phyloP scores from a whole-genome alignment of 2,797 vertebrate species.

The Erithacus rubecula region DNA sequence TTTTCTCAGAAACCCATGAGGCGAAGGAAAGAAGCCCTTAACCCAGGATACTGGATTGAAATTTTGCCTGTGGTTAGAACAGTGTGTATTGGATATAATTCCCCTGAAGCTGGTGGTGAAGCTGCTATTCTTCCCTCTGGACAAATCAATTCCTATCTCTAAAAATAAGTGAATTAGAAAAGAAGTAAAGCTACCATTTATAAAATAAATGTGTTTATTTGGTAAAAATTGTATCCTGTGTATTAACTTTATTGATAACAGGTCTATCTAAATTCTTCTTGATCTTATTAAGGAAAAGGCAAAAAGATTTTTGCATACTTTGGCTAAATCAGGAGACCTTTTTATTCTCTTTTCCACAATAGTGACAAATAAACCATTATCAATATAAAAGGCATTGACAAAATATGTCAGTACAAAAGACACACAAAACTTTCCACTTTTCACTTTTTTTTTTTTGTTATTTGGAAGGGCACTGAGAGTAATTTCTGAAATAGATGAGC shows the following conservation, averaged over 20 bases:
- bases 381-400: neutral
- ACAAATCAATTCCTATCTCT: slow-evolving; percentile 33
- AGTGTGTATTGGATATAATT: neutral
- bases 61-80: neutral
- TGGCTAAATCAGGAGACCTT: neutral
- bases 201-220: slow-evolving; percentile 32
- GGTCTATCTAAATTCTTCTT: neutral
- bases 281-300: neutral
- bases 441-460: neutral
- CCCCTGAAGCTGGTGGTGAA: neutral
- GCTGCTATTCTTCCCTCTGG: slow-evolving; percentile 19
- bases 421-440: neutral
- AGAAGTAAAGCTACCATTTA: slow-evolving; percentile 4
- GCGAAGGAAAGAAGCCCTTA: neutral
- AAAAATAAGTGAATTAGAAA: slow-evolving; percentile 48
- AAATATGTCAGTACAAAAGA: neutral
- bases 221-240: neutral
- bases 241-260: neutral
- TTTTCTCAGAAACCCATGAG: neutral
- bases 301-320: slow-evolving; percentile 22
- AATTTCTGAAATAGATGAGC: neutral
- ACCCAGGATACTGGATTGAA: neutral
- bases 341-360: neutral
- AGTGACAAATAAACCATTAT: neutral
- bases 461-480: neutral